Percentiles rank a stretch among this genome's conserved stretches.
Evolutionary conservation across 2,797 vertebrate genomes (phyloP).

Genomic region (Muscicapa striata): DNA sequence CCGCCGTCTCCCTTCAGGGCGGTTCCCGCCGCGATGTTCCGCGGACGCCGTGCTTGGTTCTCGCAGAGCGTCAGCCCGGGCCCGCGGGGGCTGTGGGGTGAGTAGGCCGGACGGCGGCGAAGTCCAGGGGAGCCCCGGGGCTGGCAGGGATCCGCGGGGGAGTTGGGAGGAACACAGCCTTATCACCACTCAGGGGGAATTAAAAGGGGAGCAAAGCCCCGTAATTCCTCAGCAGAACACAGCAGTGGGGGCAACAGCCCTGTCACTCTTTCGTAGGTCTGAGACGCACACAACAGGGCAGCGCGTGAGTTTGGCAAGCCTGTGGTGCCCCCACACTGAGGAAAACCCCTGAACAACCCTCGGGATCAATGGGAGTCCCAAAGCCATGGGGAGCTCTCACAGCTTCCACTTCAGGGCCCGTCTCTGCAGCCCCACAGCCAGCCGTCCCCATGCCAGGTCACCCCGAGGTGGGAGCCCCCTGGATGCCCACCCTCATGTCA

Average conservation of each 20-base stretch:
- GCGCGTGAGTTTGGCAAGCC: background rate
- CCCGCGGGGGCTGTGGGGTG: conserved; percentile 84
- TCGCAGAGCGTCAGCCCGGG: conserved; percentile 81
- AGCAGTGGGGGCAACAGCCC: background rate
- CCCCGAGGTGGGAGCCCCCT: accelerated
- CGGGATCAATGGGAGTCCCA: background rate
- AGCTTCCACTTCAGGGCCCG: background rate
- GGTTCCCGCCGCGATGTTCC: conserved; percentile 80
- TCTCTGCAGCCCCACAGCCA: accelerated
- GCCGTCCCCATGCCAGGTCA: background rate
- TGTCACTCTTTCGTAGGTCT: background rate
- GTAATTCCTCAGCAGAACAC: background rate
- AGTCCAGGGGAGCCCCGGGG: too few relatives aligned
- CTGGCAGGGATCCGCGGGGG: background rate
- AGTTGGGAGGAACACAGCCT: background rate
- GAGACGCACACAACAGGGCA: background rate
- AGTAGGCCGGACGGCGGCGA: background rate
- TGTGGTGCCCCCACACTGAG: accelerated
- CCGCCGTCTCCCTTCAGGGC: background rate
- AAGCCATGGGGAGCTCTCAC: background rate
- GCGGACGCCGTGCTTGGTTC: conserved; percentile 86
- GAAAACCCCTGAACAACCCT: background rate
- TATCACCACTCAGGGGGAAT: background rate
- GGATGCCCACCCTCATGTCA: background rate
- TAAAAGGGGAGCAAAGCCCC: background rate